phyloP scores from a whole-genome alignment of 37 sponge, comb jelly and placozoan species.

The Axinella damicornis region DNA sequence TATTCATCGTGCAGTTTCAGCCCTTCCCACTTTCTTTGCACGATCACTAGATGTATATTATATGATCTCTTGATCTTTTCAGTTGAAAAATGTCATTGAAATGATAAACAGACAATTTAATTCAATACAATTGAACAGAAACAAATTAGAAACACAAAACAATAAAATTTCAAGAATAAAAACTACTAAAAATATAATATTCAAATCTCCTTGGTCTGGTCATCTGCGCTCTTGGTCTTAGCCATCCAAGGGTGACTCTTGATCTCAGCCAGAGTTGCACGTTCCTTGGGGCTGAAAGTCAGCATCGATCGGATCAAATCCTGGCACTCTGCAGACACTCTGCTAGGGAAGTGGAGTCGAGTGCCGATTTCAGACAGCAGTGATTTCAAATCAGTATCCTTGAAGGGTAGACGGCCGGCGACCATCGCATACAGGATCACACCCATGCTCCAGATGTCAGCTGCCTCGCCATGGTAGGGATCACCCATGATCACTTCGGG shows the following conservation, averaged over 20 bases:
- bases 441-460: slow-evolving; percentile 98
- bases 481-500: slow-evolving; percentile 92
- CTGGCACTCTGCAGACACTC: slow-evolving; percentile 44
- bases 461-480: slow-evolving; percentile 80
- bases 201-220: not conserved
- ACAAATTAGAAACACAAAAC: no score
- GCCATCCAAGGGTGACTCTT: slow-evolving; percentile 65
- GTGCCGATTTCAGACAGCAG: slow-evolving; percentile 72
- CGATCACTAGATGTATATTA: no score
- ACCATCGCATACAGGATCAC: slow-evolving; percentile 93
- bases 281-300: slow-evolving; percentile 33
- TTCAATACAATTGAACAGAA: no score
- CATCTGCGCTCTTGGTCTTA: not conserved
- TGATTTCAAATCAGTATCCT: slow-evolving; percentile 82
- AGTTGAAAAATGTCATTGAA: no score
- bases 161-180: no score
- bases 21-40: no score
- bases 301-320: slow-evolving; percentile 45
- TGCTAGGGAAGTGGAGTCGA: slow-evolving; percentile 51
- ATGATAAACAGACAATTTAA: no score
- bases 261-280: slow-evolving; percentile 42
- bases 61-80: no score
- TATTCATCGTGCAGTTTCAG: no score
- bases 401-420: slow-evolving; percentile 87
- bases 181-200: no score